Evolutionary conservation across 2,888 invertebrate species (phyloP).

Genomic region (Lamellibrachia columna): DNA sequence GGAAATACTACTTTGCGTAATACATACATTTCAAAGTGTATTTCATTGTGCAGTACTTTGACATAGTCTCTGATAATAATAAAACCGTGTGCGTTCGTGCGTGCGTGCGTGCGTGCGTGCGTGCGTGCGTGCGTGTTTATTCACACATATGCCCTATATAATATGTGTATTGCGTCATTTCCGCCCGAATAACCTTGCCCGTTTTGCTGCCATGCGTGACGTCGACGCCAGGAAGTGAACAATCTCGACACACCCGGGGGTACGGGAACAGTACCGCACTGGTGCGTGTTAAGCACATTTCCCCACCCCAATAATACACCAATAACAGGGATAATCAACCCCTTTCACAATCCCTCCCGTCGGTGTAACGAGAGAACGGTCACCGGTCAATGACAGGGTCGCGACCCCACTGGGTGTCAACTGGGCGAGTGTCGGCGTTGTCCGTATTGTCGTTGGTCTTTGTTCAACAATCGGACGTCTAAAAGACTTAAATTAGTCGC

Average conservation of each 20-base stretch:
- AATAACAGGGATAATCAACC: background rate
- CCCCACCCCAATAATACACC: slow-evolving; percentile 10
- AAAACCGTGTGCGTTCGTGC: background rate
- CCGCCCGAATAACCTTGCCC: background rate
- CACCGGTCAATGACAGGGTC: background rate
- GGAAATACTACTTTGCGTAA: background rate
- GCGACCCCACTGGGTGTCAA: background rate
- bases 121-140: background rate
- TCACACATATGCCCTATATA: background rate
- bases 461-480: slow-evolving; percentile 2
- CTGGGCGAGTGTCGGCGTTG: background rate
- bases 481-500: background rate
- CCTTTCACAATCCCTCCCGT: background rate
- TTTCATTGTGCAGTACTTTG: background rate
- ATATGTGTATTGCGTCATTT: background rate
- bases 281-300: slow-evolving; percentile 3
- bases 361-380: background rate
- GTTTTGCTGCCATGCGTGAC: background rate
- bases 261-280: background rate
- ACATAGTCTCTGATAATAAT: background rate
- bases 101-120: no score
- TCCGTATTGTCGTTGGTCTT: background rate
- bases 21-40: background rate
- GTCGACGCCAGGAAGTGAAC: background rate
- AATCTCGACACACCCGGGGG: background rate